Percentiles rank a stretch among this genome's conserved stretches.
Conservation (phyloP, 1,140 invertebrate species). For the Euborellia annulipes region DNA sequence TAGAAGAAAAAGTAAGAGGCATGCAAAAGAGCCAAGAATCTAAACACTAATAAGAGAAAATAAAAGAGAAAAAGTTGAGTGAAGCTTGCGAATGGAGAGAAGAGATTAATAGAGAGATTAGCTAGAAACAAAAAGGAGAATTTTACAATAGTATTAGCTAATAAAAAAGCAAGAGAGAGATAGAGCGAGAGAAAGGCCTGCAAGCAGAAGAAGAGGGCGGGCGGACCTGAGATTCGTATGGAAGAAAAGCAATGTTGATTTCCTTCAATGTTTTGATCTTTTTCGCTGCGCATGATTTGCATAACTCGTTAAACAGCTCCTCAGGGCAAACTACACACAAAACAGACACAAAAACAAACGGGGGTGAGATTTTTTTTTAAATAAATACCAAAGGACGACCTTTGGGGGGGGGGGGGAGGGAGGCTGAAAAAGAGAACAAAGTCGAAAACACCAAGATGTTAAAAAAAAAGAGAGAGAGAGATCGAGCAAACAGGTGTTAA, state of each 20-base stretch:
- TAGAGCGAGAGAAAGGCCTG: neutral
- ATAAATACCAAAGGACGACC: no score
- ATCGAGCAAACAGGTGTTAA: constrained; percentile 1
- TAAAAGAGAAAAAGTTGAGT: no score
- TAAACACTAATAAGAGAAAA: no score
- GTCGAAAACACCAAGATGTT: constrained; percentile 27
- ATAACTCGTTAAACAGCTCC: constrained; percentile 89
- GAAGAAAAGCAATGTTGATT: constrained; percentile 99
- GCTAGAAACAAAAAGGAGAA: neutral
- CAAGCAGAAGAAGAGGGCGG: no score
- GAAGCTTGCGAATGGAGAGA: no score
- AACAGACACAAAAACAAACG: constrained; percentile 11
- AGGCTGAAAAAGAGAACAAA: constrained; percentile 24
- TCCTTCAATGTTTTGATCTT: constrained; percentile 99
- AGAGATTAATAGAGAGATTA: no score
- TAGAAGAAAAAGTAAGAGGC: no score
- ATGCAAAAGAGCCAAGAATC: no score
- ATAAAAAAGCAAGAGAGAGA: neutral
- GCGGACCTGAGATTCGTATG: constrained; percentile 90
- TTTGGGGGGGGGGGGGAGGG: neutral
- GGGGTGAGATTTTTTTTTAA: no score
- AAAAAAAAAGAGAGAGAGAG: constrained; percentile 19
- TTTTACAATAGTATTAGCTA: neutral
- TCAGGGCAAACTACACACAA: constrained; percentile 57
- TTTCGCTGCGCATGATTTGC: constrained; percentile 85